Conservation (phyloP, 2,888 invertebrate species). For the Drosophila stalkeri region DNA sequence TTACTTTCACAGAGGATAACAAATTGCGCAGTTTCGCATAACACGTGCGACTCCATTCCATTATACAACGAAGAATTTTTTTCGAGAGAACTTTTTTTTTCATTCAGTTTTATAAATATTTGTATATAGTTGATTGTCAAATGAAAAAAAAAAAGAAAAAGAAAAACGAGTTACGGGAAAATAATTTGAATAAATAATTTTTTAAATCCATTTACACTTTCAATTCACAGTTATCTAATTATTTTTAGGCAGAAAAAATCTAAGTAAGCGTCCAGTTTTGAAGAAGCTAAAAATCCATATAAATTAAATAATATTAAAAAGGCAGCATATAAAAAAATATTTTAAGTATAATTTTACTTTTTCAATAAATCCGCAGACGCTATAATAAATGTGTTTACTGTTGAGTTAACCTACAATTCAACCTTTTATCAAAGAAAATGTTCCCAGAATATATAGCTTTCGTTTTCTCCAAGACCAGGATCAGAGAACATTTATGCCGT, state of each 20-base stretch:
- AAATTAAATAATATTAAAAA: too few species aligned
- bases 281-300: too few species aligned
- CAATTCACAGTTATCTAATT: background rate
- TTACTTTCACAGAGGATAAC: constrained; percentile 28
- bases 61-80: background rate
- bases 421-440: too few species aligned
- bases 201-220: background rate
- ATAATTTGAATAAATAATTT: background rate
- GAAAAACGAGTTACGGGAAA: background rate
- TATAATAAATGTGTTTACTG: too few species aligned
- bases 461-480: too few species aligned
- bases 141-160: background rate
- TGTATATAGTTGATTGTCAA: background rate
- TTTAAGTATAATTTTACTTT: too few species aligned
- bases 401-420: too few species aligned
- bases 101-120: constrained; percentile 23
- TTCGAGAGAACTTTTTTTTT: background rate
- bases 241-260: background rate
- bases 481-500: too few species aligned
- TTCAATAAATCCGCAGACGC: too few species aligned
- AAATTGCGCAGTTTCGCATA: constrained; percentile 57
- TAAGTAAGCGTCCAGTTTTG: too few species aligned
- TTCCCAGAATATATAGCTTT: too few species aligned
- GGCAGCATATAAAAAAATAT: too few species aligned
- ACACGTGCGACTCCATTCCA: constrained; percentile 24